A percentile compares a stretch with the other conserved stretches of the same genome.
These are phyloP conservation scores for Clostera curtula DNA, from an alignment of 2,888 invertebrate genomes.

Conservation along the genomic window DNA sequence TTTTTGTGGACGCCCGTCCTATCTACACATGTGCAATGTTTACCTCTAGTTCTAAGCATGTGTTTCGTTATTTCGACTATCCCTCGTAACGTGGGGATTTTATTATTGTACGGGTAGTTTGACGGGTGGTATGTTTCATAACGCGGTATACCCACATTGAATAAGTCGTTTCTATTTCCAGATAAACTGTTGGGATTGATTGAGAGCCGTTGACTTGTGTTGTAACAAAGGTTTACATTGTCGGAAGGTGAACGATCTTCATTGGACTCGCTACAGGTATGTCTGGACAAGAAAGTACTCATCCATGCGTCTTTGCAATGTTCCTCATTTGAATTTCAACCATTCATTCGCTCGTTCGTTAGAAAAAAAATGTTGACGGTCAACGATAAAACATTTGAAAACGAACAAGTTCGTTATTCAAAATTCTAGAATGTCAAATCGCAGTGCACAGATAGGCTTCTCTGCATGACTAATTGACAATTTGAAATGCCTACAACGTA, in stretches of 20 bases:
- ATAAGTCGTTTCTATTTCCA: conserved; percentile 70
- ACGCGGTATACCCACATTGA: conserved; percentile 56
- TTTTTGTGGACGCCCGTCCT: conserved; percentile 30
- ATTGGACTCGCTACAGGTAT: conserved; percentile 60
- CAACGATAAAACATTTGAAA: conserved; percentile 12
- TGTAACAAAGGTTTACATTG: conserved; percentile 68
- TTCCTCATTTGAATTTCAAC: background rate
- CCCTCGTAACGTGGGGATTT: conserved; percentile 44
- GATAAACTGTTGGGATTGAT: conserved; percentile 68
- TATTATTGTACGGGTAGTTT: conserved; percentile 52
- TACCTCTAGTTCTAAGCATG: conserved; percentile 58
- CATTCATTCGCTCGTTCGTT: conserved; percentile 3
- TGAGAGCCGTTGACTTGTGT: conserved; percentile 64
- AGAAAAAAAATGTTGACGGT: conserved; percentile 4
- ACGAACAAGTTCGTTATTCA: conserved; percentile 9
- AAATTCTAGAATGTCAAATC: conserved; percentile 25
- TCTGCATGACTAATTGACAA: conserved; percentile 47
- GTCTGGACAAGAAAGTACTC: conserved; percentile 47
- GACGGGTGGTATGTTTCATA: conserved; percentile 48
- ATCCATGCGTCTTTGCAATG: conserved; percentile 23
- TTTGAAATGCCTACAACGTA: conserved; percentile 48
- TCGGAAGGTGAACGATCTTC: conserved; percentile 66
- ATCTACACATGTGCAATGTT: conserved; percentile 55
- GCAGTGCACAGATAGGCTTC: conserved; percentile 33
- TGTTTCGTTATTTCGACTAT: conserved; percentile 47